Base-by-base conservation (phyloP, 2,113 vertebrate species). In the Gavialis gangeticus region DNA sequence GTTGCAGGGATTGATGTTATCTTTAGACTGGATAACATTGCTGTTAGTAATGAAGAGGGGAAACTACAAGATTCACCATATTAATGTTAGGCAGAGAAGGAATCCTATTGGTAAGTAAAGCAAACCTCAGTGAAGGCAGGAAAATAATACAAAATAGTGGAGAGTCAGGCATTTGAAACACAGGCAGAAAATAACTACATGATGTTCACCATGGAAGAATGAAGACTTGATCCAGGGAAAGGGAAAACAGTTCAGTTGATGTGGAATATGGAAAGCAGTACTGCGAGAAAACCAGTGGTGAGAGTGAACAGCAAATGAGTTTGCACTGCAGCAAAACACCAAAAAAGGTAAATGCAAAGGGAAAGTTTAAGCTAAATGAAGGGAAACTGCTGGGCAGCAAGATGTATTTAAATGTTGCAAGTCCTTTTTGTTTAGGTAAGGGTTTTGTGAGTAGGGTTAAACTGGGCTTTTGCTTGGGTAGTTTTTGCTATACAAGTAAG, bases 341-440 rank as follows among this genome's bases (percentile, higher is more conserved):
- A 37, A 4, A 64, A 75, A 79, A 81, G 80, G 6, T 30, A 89
- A 46, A 88, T 79, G 10, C 69, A 71, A 76, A 69, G 27, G 6
- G 14, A n/a, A 81, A 69, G 3, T 4, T 54, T 59, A 67, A 69
- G 37, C 5, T 46, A 83, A 80, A 89, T 0, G 0, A 22, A 21
- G 67, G 30, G 67, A 63, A 37, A 22, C 54, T 79, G 87, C 67
- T 59, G 87, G 73, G 60, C 25, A 79, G 87, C 2, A 18, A 91
- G 58, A 63, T 83, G 22, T 46, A 73, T 9, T 46, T 46, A 46
- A 46, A 46, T 46, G 46, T 46, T 46, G 46, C 46, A 46, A 46
- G 46, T 9, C 46, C 46, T 46, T 46, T 46, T 46, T 46, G 9
- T 46, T 46, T 46, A 9, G 46, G 46, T 7, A 46, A 46, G 46